phyloP scores from a whole-genome alignment of 1,140 invertebrate genomes.

The Telenomus remus region DNA sequence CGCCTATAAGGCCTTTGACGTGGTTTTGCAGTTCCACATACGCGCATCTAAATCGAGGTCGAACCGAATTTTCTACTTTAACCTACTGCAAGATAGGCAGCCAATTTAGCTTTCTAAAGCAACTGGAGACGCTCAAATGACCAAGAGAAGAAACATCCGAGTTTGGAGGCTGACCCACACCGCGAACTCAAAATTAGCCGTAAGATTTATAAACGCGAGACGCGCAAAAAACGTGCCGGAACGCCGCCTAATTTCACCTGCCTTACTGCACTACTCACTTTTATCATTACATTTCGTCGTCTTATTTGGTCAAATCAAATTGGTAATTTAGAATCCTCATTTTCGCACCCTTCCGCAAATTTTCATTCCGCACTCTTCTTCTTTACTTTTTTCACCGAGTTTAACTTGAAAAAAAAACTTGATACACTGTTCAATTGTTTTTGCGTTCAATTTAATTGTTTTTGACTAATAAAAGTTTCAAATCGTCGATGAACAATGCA shows the following conservation, averaged over 20 bases:
- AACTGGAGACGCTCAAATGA: slow-evolving; percentile 57
- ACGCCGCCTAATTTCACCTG: slow-evolving; percentile 33
- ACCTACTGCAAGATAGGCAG: slow-evolving; percentile 73
- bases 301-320: slow-evolving; percentile 1
- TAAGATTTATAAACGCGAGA: slow-evolving; percentile 32
- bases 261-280: slow-evolving; percentile 24
- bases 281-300: slow-evolving; percentile 25
- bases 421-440: too few species aligned
- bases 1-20: slow-evolving; percentile 65
- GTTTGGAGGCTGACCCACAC: slow-evolving; percentile 52
- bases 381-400: too few species aligned
- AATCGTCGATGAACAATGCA: not conserved
- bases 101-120: slow-evolving; percentile 76
- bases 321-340: not conserved
- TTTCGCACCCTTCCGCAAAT: not conserved
- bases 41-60: slow-evolving; percentile 73
- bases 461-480: too few species aligned
- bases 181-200: slow-evolving; percentile 39
- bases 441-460: too few species aligned
- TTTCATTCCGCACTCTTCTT: not conserved
- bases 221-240: slow-evolving; percentile 17
- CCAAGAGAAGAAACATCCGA: slow-evolving; percentile 43
- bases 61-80: slow-evolving; percentile 76
- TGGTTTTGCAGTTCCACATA: slow-evolving; percentile 59
- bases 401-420: too few species aligned